Percentiles rank a stretch among this genome's conserved stretches.
Evolutionary conservation across 2,888 invertebrate species (phyloP).

Genomic region (Hyppa rectilinea): DNA sequence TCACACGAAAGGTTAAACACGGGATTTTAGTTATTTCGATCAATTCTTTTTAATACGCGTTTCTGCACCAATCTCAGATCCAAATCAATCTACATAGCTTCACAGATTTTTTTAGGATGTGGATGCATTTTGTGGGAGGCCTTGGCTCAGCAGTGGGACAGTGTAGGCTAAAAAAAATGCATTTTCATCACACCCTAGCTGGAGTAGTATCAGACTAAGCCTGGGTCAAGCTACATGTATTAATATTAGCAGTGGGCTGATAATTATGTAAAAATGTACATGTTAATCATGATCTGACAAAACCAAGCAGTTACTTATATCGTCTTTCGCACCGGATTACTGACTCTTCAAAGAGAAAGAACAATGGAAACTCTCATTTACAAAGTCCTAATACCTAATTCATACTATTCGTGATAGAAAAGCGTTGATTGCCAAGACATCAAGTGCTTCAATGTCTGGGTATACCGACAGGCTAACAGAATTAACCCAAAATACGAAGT

Average conservation of each 20-base stretch:
- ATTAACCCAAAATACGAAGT: conserved; percentile 57
- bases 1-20: too few relatives aligned
- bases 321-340: neutral
- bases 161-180: too few relatives aligned
- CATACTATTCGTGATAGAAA: neutral
- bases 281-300: neutral
- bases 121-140: neutral
- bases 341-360: neutral
- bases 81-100: neutral
- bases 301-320: neutral
- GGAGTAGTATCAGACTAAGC: neutral
- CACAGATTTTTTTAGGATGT: neutral
- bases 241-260: neutral
- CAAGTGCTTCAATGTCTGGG: neutral
- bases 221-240: neutral
- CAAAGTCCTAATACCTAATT: neutral
- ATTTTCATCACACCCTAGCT: neutral
- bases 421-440: neutral
- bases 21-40: too few relatives aligned
- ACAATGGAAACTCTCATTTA: neutral
- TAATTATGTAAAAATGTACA: neutral
- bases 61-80: neutral
- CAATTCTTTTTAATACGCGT: too few relatives aligned
- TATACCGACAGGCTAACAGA: neutral
- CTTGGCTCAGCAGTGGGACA: too few relatives aligned